Percentiles rank a stretch among this genome's conserved stretches.
Conservation (phyloP, 1,140 invertebrate genomes). For the Drosophila ficusphila region DNA sequence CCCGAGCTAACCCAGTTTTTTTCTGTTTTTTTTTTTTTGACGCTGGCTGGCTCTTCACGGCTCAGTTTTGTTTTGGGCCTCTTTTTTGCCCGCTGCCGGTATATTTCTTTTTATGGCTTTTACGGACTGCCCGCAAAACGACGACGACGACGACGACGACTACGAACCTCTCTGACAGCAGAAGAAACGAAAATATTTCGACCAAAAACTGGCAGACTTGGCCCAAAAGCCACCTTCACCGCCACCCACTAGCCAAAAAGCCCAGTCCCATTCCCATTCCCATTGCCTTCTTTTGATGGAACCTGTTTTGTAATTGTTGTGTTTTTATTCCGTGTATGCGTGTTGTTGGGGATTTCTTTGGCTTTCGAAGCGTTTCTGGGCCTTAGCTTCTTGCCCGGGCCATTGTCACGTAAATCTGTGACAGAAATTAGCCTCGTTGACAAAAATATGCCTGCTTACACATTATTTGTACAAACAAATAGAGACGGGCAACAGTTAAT, state of each 20-base stretch:
- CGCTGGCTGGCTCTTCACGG: constrained; percentile 55
- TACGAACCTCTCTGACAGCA: constrained; percentile 40
- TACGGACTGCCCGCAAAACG: constrained; percentile 71
- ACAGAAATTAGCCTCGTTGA: constrained; percentile 79
- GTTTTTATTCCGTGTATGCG: constrained; percentile 50
- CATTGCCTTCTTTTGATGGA: constrained; percentile 32
- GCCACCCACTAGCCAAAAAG: neutral
- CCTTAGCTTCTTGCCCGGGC: constrained; percentile 41
- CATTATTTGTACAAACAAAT: constrained; percentile 80
- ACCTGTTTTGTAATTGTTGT: constrained; percentile 80
- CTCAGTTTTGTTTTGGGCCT: constrained; percentile 51
- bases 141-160: constrained; percentile 25
- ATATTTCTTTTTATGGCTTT: constrained; percentile 75
- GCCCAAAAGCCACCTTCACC: neutral
- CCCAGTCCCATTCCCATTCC: neutral
- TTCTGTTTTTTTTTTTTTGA: constrained; percentile 42
- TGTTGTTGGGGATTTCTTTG: constrained; percentile 47
- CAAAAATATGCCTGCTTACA: constrained; percentile 82
- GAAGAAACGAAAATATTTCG: constrained; percentile 29
- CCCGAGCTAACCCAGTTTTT: constrained; percentile 65
- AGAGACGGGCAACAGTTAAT: constrained; percentile 64
- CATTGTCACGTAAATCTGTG: constrained; percentile 80
- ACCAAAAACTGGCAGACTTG: constrained; percentile 25
- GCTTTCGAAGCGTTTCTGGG: constrained; percentile 18
- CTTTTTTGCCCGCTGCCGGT: constrained; percentile 48